These are phyloP conservation scores for Alligator mississippiensis DNA, from an alignment of 2,113 vertebrate species.

Conservation along the genomic window DNA sequence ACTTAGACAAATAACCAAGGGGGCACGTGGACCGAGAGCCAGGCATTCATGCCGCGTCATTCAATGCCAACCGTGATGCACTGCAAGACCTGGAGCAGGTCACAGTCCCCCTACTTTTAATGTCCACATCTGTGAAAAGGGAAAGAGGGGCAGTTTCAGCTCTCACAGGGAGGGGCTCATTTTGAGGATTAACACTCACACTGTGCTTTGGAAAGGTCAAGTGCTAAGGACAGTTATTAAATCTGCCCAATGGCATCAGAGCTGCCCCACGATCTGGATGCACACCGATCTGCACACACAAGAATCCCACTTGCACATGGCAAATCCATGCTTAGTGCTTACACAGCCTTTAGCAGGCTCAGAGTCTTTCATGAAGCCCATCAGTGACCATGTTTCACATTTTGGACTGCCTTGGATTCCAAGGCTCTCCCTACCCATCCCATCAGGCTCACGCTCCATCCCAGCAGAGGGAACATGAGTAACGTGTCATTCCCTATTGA, in stretches of 20 bases:
- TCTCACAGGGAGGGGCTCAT: not conserved
- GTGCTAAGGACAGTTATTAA: not conserved
- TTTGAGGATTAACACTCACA: not conserved
- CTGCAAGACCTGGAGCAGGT: not conserved
- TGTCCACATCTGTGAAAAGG: not conserved
- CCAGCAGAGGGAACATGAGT: not conserved
- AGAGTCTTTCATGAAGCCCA: not conserved
- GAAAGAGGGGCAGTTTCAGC: not conserved
- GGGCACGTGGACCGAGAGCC: not conserved
- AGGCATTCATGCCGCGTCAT: not conserved
- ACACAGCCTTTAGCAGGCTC: not conserved
- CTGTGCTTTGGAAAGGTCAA: not conserved
- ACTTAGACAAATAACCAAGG: slow-evolving; percentile 44
- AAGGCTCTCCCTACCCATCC: not conserved
- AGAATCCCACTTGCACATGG: not conserved
- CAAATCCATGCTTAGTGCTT: not conserved
- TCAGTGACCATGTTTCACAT: not conserved
- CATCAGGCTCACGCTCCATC: not conserved
- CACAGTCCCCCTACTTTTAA: not conserved
- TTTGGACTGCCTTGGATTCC: not conserved
- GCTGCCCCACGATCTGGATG: not conserved
- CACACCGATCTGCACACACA: no score
- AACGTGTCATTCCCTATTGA: not conserved
- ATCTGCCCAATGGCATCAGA: not conserved
- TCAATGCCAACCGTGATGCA: not conserved